phyloP scores from a whole-genome alignment of 2,113 vertebrate species.

The Podilymbus podiceps region DNA sequence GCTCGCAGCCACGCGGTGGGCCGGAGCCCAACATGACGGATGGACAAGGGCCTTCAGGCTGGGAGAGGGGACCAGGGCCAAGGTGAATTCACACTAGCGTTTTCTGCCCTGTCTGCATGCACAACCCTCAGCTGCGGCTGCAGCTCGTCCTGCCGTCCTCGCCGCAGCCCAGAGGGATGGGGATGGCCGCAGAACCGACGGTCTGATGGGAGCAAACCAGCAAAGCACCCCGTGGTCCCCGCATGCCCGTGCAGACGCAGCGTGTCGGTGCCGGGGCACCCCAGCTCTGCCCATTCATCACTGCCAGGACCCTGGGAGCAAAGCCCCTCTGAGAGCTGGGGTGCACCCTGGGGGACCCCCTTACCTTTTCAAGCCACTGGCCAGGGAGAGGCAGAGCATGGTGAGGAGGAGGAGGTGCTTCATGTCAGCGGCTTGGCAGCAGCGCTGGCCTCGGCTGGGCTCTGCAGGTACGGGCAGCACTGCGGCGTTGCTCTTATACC shows the following conservation, averaged over 20 bases:
- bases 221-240: accelerated
- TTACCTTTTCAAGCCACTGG: constrained; percentile 46
- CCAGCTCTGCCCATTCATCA: not conserved
- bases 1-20: accelerated
- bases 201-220: not conserved
- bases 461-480: not conserved
- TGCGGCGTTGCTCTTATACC: not conserved
- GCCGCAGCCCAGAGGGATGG: not conserved
- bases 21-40: not conserved
- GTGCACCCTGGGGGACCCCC: not conserved
- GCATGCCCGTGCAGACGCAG: accelerated
- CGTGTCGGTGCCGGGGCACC: accelerated
- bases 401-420: not conserved
- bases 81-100: accelerated
- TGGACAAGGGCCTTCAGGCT: not conserved
- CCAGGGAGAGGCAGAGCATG: not conserved
- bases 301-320: no score
- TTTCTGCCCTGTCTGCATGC: not conserved
- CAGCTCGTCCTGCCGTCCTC: not conserved
- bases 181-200: accelerated
- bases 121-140: not conserved
- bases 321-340: accelerated
- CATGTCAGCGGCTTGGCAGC: not conserved
- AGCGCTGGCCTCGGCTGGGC: not conserved
- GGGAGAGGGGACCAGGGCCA: not conserved